Evolutionary conservation across 2,797 vertebrate genomes (phyloP), one percentile per base, ranked within the genome.

Genomic region (Lutjanus campechanus): DNA sequence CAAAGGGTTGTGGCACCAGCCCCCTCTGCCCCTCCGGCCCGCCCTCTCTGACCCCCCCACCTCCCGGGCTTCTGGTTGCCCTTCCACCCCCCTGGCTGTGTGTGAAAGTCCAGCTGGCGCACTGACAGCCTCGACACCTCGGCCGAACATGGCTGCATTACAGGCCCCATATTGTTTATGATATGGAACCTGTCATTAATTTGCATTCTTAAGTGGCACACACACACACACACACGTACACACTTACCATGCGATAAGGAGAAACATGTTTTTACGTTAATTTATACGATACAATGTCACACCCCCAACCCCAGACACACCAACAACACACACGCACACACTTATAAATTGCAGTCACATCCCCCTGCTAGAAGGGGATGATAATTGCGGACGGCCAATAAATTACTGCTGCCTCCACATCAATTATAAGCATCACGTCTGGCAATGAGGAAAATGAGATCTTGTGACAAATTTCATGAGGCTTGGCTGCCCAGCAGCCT

Each of bases 371-470:
- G 83, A 92, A 97, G 95, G 93, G 94, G 94, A 96, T 96, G 95
- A 94, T 96, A 96, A 96, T 96, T 97, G 96, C 94, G 93, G 95
- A 95, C 60, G 92, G 96, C 96, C 95, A 93, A 96, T 96, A 96
- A 96, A 97, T 94, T 93, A 96, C 96, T 96, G 90, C 95, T 95
- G 96, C 96, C 96, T 96, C 95, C 87, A 92, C 96, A 94, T 96
- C 97, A 96, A 95, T 97, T 96, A 97, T 90, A 96, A 96, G 95
- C 95, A 95, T 95, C 95, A 93, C 91, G 92, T 95, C 93, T 96
- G 96, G 97, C 96, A 96, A 95, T 93, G 95, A 96, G 95, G 96
- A 96, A 97, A 96, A 95, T 94, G 96, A 97, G 96, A 96, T 94
- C 94, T 94, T 92, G 96, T 96, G 96, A 97, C 95, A 95, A 96